Percentiles rank a stretch among this genome's conserved stretches.
phyloP scores from a whole-genome alignment of 2,797 vertebrate genomes.

The Periparus ater region DNA sequence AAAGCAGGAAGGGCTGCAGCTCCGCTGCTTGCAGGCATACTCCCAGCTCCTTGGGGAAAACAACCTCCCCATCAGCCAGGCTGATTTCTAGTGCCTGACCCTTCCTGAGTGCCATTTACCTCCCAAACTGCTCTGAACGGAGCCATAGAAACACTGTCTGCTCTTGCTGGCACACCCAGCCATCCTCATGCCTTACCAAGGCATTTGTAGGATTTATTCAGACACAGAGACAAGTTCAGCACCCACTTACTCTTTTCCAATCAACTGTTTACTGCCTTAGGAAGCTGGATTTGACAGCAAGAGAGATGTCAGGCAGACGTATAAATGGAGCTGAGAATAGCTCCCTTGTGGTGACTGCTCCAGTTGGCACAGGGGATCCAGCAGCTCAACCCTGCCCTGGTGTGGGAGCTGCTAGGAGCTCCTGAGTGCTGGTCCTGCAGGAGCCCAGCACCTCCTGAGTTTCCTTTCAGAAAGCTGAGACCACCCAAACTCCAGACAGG shows the following conservation, averaged over 20 bases:
- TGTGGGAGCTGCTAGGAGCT: fast-evolving
- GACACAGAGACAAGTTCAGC: background rate
- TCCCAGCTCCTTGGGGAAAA: background rate
- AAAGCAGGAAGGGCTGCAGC: background rate
- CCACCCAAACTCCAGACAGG: background rate
- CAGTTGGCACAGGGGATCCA: background rate
- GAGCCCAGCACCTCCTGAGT: background rate
- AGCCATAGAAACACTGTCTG: background rate
- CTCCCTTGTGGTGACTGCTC: conserved; percentile 14
- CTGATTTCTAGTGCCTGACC: background rate
- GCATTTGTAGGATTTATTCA: conserved; percentile 20
- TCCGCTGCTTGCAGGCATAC: background rate
- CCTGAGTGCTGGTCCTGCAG: background rate
- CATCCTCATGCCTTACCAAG: background rate
- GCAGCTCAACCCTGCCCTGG: background rate
- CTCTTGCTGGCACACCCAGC: background rate
- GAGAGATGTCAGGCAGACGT: conserved; percentile 16
- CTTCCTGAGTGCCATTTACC: background rate
- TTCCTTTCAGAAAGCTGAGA: background rate
- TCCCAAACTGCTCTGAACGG: background rate
- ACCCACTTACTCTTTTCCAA: conserved; percentile 57
- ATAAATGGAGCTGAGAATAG: conserved; percentile 38
- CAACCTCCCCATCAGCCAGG: background rate
- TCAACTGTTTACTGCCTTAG: conserved; percentile 44
- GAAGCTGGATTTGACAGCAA: conserved; percentile 43